Evolutionary conservation across 2,797 vertebrate genomes (phyloP).

Genomic region (Syngnathus rostellatus): DNA sequence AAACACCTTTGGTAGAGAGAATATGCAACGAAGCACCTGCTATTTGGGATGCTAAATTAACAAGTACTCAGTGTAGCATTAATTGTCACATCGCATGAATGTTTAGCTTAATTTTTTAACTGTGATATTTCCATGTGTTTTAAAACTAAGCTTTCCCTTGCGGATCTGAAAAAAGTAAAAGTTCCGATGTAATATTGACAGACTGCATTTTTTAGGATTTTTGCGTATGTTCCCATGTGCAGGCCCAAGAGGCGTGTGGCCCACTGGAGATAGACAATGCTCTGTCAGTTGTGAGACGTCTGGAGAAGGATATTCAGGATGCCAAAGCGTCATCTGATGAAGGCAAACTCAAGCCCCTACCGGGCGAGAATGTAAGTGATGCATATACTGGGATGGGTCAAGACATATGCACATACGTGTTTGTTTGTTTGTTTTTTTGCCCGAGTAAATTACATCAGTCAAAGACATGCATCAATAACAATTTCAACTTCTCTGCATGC

Average conservation of each 20-base stretch:
- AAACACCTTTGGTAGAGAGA: too few relatives aligned
- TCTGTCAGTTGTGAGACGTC: conserved; percentile 78
- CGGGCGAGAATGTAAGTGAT: conserved; percentile 83
- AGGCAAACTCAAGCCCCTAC: conserved; percentile 86
- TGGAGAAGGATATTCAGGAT: conserved; percentile 89
- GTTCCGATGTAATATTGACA: not conserved
- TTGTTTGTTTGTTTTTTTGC: not conserved
- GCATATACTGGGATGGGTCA: not conserved
- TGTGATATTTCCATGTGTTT: not conserved
- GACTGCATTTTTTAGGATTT: not conserved
- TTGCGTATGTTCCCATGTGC: conserved; percentile 5
- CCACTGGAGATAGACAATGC: conserved; percentile 94
- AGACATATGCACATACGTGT: not conserved
- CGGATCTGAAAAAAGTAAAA: not conserved
- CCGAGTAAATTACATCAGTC: not conserved
- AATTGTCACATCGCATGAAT: too few relatives aligned
- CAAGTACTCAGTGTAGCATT: too few relatives aligned
- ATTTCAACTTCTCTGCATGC: not conserved
- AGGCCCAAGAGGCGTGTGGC: conserved; percentile 95
- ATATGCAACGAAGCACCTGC: too few relatives aligned
- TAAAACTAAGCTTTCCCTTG: not conserved
- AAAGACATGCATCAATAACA: not conserved
- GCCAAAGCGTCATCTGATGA: conserved; percentile 83
- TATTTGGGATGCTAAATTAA: too few relatives aligned
- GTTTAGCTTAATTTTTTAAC: too few relatives aligned